Evolutionary conservation across 1,140 invertebrate species (phyloP).

Genomic region (Parapsyche elsis): DNA sequence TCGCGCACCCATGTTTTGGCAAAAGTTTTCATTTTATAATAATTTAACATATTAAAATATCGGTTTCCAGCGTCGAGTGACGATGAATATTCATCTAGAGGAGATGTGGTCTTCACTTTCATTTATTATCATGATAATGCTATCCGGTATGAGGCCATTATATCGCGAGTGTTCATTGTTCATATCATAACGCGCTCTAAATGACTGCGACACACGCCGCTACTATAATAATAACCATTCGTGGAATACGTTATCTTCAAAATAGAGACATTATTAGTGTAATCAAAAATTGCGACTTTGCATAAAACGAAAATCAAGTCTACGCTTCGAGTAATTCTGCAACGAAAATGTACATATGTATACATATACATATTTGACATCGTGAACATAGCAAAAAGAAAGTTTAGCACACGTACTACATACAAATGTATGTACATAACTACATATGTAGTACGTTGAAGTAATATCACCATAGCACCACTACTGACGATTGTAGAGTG

Average conservation of each 20-base stretch:
- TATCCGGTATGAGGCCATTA: background rate
- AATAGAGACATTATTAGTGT: too few relatives aligned
- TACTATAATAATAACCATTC: too few relatives aligned
- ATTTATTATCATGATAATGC: conserved; percentile 24
- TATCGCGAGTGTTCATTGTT: conserved; percentile 1
- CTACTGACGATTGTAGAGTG: too few relatives aligned
- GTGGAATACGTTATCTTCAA: too few relatives aligned
- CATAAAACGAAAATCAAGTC: too few relatives aligned
- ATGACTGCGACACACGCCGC: background rate
- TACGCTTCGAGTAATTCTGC: too few relatives aligned
- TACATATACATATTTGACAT: background rate
- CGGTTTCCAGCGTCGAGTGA: background rate
- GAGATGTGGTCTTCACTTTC: conserved; percentile 26
- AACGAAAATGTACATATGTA: background rate
- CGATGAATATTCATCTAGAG: conserved; percentile 10
- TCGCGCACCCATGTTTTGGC: too few relatives aligned
- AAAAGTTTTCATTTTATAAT: background rate
- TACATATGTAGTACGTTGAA: too few relatives aligned
- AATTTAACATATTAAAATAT: conserved; percentile 20
- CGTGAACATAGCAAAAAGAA: background rate
- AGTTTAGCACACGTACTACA: background rate
- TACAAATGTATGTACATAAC: too few relatives aligned
- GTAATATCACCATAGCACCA: too few relatives aligned
- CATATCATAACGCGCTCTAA: background rate
- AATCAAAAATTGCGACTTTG: too few relatives aligned